Evolutionary conservation across 2,113 vertebrate genomes (phyloP).

Genomic region (Triplophysa dalaica): DNA sequence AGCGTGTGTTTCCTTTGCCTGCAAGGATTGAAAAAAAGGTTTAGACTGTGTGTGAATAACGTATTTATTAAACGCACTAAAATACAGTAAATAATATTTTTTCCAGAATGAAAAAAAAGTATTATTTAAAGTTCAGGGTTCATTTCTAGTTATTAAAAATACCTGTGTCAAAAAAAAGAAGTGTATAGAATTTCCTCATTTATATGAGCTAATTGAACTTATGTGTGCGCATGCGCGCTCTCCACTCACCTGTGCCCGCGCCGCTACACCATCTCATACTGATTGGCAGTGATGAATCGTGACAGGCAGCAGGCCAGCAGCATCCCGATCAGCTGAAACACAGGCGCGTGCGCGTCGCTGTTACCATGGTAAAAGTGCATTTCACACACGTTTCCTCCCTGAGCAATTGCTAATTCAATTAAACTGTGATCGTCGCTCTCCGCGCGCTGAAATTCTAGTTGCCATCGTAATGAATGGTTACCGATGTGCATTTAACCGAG

Average conservation of each 20-base stretch:
- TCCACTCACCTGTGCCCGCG: constrained; percentile 74
- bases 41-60: background rate
- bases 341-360: constrained; percentile 18
- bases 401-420: constrained; percentile 33
- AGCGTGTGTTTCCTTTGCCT: constrained; percentile 65
- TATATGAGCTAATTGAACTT: background rate
- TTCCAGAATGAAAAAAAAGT: background rate
- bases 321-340: constrained; percentile 92
- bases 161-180: too few relatives aligned
- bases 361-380: constrained; percentile 21
- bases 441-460: constrained; percentile 18
- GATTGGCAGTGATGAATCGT: constrained; percentile 99
- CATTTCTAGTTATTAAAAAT: too few relatives aligned
- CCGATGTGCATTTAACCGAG: constrained; percentile 26
- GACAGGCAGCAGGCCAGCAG: constrained; percentile 97
- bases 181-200: too few relatives aligned
- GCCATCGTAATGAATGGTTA: constrained; percentile 35
- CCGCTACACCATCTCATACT: constrained; percentile 98
- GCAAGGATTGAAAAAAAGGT: constrained; percentile 61
- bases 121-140: background rate
- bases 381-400: background rate
- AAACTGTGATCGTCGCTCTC: constrained; percentile 17
- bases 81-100: too few relatives aligned
- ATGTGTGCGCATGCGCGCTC: constrained; percentile 30
- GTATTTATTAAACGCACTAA: background rate